phyloP scores from a whole-genome alignment of 2,888 invertebrate genomes.

The Sminthurinus aureus region DNA sequence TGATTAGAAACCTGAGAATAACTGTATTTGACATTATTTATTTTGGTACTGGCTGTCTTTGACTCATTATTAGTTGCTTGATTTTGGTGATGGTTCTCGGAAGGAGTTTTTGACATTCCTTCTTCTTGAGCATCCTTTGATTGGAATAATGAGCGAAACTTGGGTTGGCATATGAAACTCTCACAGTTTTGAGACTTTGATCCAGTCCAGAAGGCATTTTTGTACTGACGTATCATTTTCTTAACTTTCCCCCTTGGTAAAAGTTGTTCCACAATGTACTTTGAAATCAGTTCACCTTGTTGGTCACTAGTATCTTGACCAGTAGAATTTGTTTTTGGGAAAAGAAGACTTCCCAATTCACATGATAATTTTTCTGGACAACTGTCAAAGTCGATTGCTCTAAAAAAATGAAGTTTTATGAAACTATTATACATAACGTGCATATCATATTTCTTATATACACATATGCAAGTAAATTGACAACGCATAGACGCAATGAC shows the following conservation, averaged over 20 bases:
- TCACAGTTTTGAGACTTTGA: slow-evolving; percentile 42
- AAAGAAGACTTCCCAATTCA: slow-evolving; percentile 50
- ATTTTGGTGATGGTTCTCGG: background rate
- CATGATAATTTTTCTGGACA: slow-evolving; percentile 56
- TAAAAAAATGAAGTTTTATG: background rate
- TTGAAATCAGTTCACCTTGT: slow-evolving; percentile 43
- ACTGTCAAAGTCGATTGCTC: slow-evolving; percentile 57
- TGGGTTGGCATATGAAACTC: slow-evolving; percentile 49
- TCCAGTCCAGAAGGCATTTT: slow-evolving; percentile 56
- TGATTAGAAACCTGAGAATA: background rate
- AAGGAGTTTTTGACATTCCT: background rate
- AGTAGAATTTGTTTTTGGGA: slow-evolving; percentile 42
- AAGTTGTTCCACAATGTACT: slow-evolving; percentile 54
- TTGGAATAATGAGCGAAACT: background rate
- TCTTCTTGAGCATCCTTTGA: background rate
- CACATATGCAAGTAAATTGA: background rate
- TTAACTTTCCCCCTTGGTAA: slow-evolving; percentile 52
- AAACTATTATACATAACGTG: background rate
- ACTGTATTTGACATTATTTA: background rate
- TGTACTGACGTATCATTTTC: slow-evolving; percentile 43
- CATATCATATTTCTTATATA: background rate
- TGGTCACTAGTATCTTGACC: slow-evolving; percentile 38
- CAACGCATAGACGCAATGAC: background rate
- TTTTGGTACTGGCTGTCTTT: background rate
- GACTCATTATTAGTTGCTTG: background rate